These are phyloP conservation scores for Petaurus breviceps DNA, from an alignment of 2,113 vertebrate genomes.

Conservation along the genomic window DNA sequence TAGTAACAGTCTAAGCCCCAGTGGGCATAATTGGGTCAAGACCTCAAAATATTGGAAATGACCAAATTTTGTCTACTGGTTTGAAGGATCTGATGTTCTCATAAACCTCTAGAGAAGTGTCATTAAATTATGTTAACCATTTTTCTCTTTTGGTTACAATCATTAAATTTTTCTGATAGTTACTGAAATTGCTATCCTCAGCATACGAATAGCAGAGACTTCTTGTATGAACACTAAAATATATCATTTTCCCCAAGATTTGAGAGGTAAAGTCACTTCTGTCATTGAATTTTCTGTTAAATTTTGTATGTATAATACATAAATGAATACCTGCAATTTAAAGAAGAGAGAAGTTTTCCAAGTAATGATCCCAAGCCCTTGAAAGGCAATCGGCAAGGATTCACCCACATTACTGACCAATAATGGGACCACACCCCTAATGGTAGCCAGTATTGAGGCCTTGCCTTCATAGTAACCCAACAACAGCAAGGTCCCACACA, in stretches of 20 bases:
- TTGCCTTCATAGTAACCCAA: too few relatives aligned
- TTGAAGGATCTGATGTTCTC: background rate
- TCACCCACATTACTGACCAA: too few relatives aligned
- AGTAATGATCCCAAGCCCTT: background rate
- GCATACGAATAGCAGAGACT: background rate
- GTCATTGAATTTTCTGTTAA: background rate
- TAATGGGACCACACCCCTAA: too few relatives aligned
- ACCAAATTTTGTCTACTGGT: background rate
- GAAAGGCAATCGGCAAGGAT: too few relatives aligned
- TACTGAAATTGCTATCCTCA: conserved; percentile 19
- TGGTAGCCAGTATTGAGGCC: too few relatives aligned
- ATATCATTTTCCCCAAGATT: background rate
- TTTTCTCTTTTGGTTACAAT: background rate
- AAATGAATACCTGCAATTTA: background rate
- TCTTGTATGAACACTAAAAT: background rate
- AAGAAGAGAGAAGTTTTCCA: conserved; percentile 8
- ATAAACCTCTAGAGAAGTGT: background rate
- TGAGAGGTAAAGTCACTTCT: background rate
- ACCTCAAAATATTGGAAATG: background rate
- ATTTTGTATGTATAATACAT: background rate
- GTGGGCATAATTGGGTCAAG: too few relatives aligned
- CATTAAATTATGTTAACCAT: background rate
- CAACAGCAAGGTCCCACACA: too few relatives aligned
- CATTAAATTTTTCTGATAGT: background rate
- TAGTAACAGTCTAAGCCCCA: background rate